phyloP scores from a whole-genome alignment of 2,888 invertebrate genomes.

The Sarcophaga subvicina region DNA sequence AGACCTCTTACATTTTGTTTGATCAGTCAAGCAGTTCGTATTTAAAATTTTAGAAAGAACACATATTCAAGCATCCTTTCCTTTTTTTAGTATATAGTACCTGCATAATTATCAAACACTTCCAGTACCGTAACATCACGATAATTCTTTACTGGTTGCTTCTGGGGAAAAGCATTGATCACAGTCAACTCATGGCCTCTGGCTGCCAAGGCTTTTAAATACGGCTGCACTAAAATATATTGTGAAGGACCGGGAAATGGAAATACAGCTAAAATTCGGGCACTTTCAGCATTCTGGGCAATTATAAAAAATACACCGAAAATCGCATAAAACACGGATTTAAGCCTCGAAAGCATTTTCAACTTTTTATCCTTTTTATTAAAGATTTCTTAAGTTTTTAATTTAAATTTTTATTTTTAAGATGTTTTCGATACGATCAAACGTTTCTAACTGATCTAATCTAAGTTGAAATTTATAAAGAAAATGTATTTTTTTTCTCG shows the following conservation, averaged over 20 bases:
- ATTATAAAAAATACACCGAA: background rate
- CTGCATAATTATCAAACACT: conserved; percentile 62
- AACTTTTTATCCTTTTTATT: background rate
- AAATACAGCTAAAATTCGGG: conserved; percentile 74
- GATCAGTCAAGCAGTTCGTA: too few relatives aligned
- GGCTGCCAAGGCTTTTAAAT: conserved; percentile 74
- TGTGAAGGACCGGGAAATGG: conserved; percentile 76
- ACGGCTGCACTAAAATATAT: conserved; percentile 76
- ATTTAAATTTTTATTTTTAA: background rate
- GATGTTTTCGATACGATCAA: conserved; percentile 19
- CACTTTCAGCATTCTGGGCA: conserved; percentile 48
- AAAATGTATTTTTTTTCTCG: background rate
- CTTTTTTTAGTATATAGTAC: background rate
- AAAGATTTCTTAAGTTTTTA: background rate
- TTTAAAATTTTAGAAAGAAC: too few relatives aligned
- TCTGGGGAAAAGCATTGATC: conserved; percentile 75
- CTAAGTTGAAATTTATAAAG: background rate
- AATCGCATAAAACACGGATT: background rate
- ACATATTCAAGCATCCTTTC: too few relatives aligned
- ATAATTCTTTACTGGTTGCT: conserved; percentile 73
- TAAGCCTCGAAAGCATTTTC: background rate
- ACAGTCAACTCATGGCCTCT: conserved; percentile 76
- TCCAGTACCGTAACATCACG: conserved; percentile 71
- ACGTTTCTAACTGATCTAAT: conserved; percentile 35
- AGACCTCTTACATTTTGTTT: too few relatives aligned